Evolutionary conservation across 2,797 vertebrate genomes (phyloP), one percentile per base, ranked within the genome.

Genomic region (Neopelma chrysocephalum): DNA sequence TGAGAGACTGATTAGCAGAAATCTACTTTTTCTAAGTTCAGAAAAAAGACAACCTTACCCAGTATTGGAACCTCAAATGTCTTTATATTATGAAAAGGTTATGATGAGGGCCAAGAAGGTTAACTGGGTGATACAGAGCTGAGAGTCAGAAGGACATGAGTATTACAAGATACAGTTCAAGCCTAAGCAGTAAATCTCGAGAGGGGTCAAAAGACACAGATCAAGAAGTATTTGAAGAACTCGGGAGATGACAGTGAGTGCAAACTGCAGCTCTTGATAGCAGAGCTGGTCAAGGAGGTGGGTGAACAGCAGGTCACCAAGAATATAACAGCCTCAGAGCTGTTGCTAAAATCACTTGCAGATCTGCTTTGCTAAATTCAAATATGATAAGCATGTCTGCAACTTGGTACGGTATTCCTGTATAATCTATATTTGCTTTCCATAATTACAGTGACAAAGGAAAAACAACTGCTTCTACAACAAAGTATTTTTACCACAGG

Each of bases 191-290:
- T 72, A 90, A 92, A 95, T 91, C 83, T 83, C 11, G 3, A 75
- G 45, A 76, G 73, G 71, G 84, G 65, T 91, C 84, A 90, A 54
- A 89, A 87, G 82, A 66, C 87, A 89, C 38, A 71, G 93, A 91
- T 95, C 62, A 95, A 71, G 50, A 93, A 92, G 75, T 56, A 88
- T 91, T 86, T 90, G 66, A 91, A 93, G 77, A 58, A 73, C 84
- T 51, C 3, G 0, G 72, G 86, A 87, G 85, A 91, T 40, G 19
- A 77, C 61, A 73, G 8, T 38, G 60, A 91, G 54, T 25, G 84
- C 31, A 91, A 73, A 89, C 51, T 43, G 51, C 86, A 91, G 50
- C 48, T 53, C 29, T 60, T 72, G 36, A 51, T 16, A 69, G 70
- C 5, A 1, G 23, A 71, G 25, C 21, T 2, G 6, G 50, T 56